Evolutionary conservation across 2,888 invertebrate genomes (phyloP).

Genomic region (Epinotia brunnichana): DNA sequence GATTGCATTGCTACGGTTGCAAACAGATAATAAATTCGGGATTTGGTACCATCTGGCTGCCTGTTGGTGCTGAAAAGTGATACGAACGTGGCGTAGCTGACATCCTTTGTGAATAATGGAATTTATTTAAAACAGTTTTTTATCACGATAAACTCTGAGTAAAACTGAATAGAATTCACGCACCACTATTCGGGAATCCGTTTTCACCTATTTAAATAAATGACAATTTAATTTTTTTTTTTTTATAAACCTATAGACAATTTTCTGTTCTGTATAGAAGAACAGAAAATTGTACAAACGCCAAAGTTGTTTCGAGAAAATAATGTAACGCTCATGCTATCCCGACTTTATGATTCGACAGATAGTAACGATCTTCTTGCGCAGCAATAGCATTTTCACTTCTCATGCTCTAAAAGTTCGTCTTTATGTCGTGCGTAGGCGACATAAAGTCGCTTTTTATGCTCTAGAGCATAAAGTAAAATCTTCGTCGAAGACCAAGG

Average conservation of each 20-base stretch:
- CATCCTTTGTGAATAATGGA: conserved; percentile 56
- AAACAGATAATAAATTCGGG: conserved; percentile 79
- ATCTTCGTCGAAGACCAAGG: no score
- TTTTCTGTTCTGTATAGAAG: background rate
- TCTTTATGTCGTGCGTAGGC: no score
- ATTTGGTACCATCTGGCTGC: conserved; percentile 70
- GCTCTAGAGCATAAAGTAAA: no score
- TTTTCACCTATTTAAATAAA: no score
- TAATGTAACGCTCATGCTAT: no score
- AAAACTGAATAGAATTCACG: background rate
- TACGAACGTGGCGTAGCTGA: conserved; percentile 59
- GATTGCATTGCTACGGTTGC: conserved; percentile 66
- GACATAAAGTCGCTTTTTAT: no score
- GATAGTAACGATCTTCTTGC: background rate
- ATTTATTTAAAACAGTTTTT: conserved; percentile 50
- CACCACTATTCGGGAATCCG: background rate
- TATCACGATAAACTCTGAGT: conserved; percentile 7
- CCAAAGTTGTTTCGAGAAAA: no score
- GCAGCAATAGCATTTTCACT: background rate
- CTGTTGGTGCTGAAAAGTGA: conserved; percentile 65
- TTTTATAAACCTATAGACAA: no score
- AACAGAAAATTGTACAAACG: no score
- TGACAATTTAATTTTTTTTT: no score
- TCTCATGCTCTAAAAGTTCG: no score
- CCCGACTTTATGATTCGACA: no score